Percentiles rank a stretch among this genome's conserved stretches.
Conservation (phyloP, 2,888 invertebrate genomes). For the Trissolcus japonicus region DNA sequence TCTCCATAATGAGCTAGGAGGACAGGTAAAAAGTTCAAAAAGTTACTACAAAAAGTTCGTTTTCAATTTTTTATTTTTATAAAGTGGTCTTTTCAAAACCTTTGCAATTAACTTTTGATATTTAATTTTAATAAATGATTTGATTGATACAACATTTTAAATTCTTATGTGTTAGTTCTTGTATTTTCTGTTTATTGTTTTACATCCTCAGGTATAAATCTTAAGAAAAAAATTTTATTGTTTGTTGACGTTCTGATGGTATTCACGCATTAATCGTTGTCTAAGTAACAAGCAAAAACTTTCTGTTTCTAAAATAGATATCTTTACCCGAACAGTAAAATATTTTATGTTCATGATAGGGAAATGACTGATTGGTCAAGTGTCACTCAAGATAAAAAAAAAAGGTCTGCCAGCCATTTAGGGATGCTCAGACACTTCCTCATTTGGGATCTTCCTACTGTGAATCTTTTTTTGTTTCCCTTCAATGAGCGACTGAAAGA, state of each 20-base stretch:
- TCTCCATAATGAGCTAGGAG: too few species aligned
- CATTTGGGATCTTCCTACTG: constrained; percentile 2
- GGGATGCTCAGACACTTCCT: constrained; percentile 2
- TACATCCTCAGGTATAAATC: not conserved
- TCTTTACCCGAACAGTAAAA: constrained; percentile 4
- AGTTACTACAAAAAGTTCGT: too few species aligned
- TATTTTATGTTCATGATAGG: constrained; percentile 25
- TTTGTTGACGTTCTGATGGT: not conserved
- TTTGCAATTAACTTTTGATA: too few species aligned
- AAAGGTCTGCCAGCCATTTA: not conserved
- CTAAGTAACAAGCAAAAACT: not conserved
- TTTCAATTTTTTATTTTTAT: too few species aligned
- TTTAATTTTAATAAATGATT: too few species aligned
- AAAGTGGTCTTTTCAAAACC: too few species aligned
- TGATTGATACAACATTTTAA: too few species aligned
- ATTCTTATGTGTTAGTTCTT: too few species aligned
- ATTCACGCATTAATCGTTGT: not conserved
- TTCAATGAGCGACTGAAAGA: too few species aligned
- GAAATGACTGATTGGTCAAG: constrained; percentile 28
- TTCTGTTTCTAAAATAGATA: constrained; percentile 18
- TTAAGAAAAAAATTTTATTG: not conserved
- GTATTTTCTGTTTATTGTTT: too few species aligned
- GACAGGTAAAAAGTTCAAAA: too few species aligned
- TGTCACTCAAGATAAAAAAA: constrained; percentile 24
- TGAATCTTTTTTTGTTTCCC: too few species aligned